Conservation (phyloP, 2,797 vertebrate genomes). For the Sebastes cheni region DNA sequence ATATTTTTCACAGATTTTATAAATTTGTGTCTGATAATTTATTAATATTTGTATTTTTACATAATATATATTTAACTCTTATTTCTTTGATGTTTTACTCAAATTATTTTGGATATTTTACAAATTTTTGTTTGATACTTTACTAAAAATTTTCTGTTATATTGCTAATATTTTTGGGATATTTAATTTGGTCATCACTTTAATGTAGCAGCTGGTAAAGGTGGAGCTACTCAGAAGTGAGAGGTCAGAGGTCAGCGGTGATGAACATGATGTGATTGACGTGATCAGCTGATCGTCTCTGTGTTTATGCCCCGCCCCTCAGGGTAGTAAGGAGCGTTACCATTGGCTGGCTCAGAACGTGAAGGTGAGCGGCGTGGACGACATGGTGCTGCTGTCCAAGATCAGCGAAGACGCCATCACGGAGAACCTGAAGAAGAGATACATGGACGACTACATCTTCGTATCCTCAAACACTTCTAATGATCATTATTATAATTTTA, state of each 20-base stretch:
- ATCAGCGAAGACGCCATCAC: slow-evolving; percentile 89
- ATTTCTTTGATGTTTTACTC: too few species aligned
- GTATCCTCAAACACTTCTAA: slow-evolving; percentile 69
- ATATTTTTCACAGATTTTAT: too few species aligned
- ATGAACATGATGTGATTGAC: background rate
- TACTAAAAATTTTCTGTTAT: rapidly evolving
- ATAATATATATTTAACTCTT: too few species aligned
- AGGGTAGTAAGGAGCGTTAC: slow-evolving; percentile 88
- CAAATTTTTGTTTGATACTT: too few species aligned
- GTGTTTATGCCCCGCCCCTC: slow-evolving; percentile 4
- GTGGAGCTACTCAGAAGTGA: too few species aligned
- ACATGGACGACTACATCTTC: slow-evolving; percentile 87
- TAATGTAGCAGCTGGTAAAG: too few species aligned
- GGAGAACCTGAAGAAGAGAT: slow-evolving; percentile 88
- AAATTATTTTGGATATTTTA: too few species aligned
- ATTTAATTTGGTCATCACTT: too few species aligned
- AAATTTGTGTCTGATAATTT: too few species aligned
- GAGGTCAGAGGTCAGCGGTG: background rate
- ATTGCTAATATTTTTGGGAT: too few species aligned
- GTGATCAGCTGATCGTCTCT: background rate
- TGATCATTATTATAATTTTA: too few species aligned
- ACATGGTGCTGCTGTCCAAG: slow-evolving; percentile 89
- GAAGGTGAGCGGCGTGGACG: slow-evolving; percentile 87
- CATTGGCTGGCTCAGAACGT: slow-evolving; percentile 89
- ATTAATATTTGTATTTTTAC: too few species aligned